phyloP scores from a whole-genome alignment of 2,888 invertebrate genomes.

The Bugulina stolonifera region DNA sequence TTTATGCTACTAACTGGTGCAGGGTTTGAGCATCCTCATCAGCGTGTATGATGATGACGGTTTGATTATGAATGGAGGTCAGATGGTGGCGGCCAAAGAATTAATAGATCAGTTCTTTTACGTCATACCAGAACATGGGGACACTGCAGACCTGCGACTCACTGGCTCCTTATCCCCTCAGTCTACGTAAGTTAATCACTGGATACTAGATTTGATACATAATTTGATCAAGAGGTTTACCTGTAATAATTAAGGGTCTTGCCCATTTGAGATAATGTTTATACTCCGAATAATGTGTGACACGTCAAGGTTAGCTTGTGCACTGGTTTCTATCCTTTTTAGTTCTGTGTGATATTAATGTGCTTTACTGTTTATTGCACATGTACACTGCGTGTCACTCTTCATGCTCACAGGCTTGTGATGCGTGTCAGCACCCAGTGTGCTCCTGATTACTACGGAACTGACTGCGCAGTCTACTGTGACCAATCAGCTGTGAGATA shows the following conservation, averaged over 20 bases:
- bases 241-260: too few species aligned
- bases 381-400: too few species aligned
- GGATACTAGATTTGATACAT: too few species aligned
- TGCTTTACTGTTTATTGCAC: too few species aligned
- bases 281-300: too few species aligned
- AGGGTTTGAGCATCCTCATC: not conserved
- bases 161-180: not conserved
- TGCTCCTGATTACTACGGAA: constrained; percentile 12
- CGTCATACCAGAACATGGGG: not conserved
- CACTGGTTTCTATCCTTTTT: too few species aligned
- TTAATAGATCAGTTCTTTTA: constrained; percentile 21
- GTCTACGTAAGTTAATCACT: constrained; percentile 3
- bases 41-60: not conserved
- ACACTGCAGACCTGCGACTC: not conserved
- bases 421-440: not conserved
- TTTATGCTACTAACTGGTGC: too few species aligned
- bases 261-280: too few species aligned
- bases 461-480: constrained; percentile 9
- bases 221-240: too few species aligned
- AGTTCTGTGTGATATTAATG: too few species aligned
- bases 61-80: not conserved
- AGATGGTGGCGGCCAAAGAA: not conserved
- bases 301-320: too few species aligned
- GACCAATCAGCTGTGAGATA: not conserved
- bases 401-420: not conserved